Base-by-base conservation (phyloP, 1,140 invertebrate species). In the Brachionus manjavacas region DNA sequence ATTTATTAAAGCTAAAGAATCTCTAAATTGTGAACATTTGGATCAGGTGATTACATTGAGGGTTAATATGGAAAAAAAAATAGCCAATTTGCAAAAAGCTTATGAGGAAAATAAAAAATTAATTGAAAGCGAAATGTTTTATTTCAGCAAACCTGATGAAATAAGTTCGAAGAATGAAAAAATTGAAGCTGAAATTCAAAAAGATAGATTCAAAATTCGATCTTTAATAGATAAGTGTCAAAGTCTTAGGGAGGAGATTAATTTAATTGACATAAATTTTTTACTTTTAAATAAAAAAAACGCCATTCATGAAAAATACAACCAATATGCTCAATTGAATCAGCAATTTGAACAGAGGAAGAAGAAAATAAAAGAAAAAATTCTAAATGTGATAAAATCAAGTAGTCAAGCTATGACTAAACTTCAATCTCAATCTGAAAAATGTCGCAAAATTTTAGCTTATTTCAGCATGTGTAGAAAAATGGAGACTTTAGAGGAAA, bases 31-130 rank as follows among this genome's bases (percentile, higher is more conserved):
- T 23, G 72, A 76, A 7, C 72, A 76, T 46, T 1, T 52, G 12
- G 72, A 76, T 35, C 39, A 76, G 20, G 16, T 76, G n/a, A 23
- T 76, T 14, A 76, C 39, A 28, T 49, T 76, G 9, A 76, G 25
- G 20, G 72, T 76, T 20, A 23, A 76, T 28, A 76, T 76, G 72
- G 72, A 25, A 25, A 76, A 28, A 49, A 76, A 76, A 49, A 49
- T 76, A 3, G n/a, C 20, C 11, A 12, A 52, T 11, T 23, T 76
- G 9, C 41, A 46, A 23, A 23, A 6, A 9, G 23, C 11, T 25
- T 76, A 11, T 49, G 25, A 4, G 12, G 43, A 76, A 28, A 49
- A 20, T n/a, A 76, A 76, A 76, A 46, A 52, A 12, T 49, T 2
- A 25, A 76, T 76, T 11, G 41, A 46, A 35, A 46, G 20, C 9